These are phyloP conservation scores for Plumapathes pennacea DNA, from an alignment of 92 coral and sea anemone species.

Conservation along the genomic window DNA sequence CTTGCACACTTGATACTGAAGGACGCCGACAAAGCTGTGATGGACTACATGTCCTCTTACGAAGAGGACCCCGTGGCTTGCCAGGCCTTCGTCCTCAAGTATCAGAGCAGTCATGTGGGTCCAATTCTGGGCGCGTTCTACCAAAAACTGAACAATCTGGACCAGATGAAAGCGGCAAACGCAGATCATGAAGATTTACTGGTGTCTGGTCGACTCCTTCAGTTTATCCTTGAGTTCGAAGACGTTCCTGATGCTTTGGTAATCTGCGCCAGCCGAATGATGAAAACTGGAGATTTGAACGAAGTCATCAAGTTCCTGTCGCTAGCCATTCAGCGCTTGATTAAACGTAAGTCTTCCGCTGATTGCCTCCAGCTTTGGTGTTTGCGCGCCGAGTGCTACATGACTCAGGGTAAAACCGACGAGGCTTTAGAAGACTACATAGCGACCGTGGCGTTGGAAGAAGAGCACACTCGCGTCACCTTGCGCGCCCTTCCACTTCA, in stretches of 20 bases:
- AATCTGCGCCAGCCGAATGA: conserved; percentile 60
- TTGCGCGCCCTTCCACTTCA: conserved; percentile 37
- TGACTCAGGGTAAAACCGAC: conserved; percentile 47
- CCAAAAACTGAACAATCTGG: conserved; percentile 34
- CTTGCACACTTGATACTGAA: conserved; percentile 34
- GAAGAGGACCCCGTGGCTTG: conserved; percentile 42
- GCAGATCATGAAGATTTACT: conserved; percentile 27
- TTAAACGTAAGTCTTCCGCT: too few species aligned
- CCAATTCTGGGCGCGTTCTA: conserved; percentile 50
- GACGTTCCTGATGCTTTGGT: conserved; percentile 27
- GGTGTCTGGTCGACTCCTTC: conserved; percentile 5
- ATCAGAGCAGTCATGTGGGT: conserved; percentile 23
- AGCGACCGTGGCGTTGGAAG: conserved; percentile 54
- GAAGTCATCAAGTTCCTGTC: conserved; percentile 62
- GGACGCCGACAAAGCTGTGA: conserved; percentile 45
- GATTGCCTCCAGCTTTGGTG: conserved; percentile 34
- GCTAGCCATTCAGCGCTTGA: conserved; percentile 42
- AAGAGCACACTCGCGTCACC: conserved; percentile 48
- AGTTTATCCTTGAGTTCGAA: too few species aligned
- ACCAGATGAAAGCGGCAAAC: conserved; percentile 5
- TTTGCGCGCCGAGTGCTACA: conserved; percentile 66
- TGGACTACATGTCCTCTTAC: conserved; percentile 50
- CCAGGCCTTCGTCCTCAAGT: conserved; percentile 43
- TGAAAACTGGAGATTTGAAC: conserved; percentile 45
- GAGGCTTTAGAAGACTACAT: conserved; percentile 63